phyloP scores from a whole-genome alignment of 2,888 invertebrate genomes.

The Dicyrtomina minuta region DNA sequence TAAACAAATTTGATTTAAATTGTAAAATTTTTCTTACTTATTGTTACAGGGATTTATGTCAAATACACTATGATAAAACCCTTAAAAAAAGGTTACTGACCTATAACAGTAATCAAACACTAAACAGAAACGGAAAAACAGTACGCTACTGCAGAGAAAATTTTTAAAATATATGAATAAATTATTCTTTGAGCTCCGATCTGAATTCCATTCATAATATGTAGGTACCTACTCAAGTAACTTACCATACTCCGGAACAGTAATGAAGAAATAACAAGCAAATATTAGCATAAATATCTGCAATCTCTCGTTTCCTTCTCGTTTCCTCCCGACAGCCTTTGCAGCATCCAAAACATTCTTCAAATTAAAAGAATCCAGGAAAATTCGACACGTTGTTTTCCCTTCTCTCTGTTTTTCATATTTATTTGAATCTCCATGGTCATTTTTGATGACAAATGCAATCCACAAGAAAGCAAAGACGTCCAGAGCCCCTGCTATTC shows the following conservation, averaged over 20 bases:
- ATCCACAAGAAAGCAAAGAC: slow-evolving; percentile 14
- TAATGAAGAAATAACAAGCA: slow-evolving; percentile 18
- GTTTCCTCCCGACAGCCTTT: not conserved
- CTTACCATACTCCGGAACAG: slow-evolving; percentile 19
- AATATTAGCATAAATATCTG: slow-evolving; percentile 24
- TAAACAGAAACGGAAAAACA: too few species aligned
- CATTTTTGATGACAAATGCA: not conserved
- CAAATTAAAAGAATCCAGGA: slow-evolving; percentile 1
- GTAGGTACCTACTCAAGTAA: too few species aligned
- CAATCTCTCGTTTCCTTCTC: slow-evolving; percentile 15
- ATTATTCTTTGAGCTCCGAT: too few species aligned
- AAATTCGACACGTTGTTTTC: not conserved
- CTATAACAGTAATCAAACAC: too few species aligned
- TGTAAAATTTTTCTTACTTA: not conserved
- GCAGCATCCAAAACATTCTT: not conserved
- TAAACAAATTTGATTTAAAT: not conserved
- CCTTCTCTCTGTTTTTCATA: too few species aligned
- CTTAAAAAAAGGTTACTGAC: not conserved
- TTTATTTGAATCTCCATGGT: not conserved
- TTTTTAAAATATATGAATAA: too few species aligned
- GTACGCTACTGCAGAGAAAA: too few species aligned
- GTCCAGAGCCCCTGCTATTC: slow-evolving; percentile 13
- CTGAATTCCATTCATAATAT: too few species aligned
- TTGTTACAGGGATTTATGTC: not conserved
- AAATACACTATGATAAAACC: not conserved